A percentile compares a stretch with the other conserved stretches of the same genome.
phyloP scores from a whole-genome alignment of 2,888 invertebrate species.

The Drosophila parthenogenetica region DNA sequence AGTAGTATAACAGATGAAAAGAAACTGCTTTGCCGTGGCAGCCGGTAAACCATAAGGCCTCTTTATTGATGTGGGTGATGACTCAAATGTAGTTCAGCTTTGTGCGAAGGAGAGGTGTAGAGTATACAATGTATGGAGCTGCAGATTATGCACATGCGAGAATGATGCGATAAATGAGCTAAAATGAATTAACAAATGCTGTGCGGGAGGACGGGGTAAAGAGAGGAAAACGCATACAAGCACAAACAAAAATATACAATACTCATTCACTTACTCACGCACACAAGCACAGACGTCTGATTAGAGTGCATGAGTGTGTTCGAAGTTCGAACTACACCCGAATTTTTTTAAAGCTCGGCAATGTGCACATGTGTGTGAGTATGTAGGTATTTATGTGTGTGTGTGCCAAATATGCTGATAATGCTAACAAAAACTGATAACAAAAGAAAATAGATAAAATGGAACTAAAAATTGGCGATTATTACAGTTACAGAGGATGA shows the following conservation, averaged over 20 bases:
- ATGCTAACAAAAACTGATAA: constrained; percentile 50
- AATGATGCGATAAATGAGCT: constrained; percentile 67
- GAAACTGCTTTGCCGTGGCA: background rate
- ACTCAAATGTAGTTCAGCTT: constrained; percentile 54
- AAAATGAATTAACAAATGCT: constrained; percentile 60
- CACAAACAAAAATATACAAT: constrained; percentile 17
- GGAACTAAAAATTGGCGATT: constrained; percentile 50
- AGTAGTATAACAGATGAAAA: constrained; percentile 9
- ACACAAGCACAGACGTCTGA: constrained; percentile 9
- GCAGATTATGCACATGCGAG: constrained; percentile 50
- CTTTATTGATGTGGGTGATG: constrained; percentile 38
- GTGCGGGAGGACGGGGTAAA: constrained; percentile 15
- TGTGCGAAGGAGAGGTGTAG: constrained; percentile 16
- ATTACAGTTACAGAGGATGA: constrained; percentile 40
- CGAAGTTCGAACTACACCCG: constrained; percentile 58
- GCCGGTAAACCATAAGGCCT: background rate
- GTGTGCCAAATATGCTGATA: constrained; percentile 44
- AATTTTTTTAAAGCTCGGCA: constrained; percentile 28
- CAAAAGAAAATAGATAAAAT: constrained; percentile 45
- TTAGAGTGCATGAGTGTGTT: constrained; percentile 53
- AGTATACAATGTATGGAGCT: constrained; percentile 13
- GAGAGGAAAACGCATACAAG: constrained; percentile 11
- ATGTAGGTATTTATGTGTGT: constrained; percentile 6
- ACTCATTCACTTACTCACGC: constrained; percentile 12
- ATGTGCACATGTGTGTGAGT: background rate